Evolutionary conservation across 2,113 vertebrate species (phyloP), one percentile per base, ranked within the genome.

Genomic region (Origma solitaria): DNA sequence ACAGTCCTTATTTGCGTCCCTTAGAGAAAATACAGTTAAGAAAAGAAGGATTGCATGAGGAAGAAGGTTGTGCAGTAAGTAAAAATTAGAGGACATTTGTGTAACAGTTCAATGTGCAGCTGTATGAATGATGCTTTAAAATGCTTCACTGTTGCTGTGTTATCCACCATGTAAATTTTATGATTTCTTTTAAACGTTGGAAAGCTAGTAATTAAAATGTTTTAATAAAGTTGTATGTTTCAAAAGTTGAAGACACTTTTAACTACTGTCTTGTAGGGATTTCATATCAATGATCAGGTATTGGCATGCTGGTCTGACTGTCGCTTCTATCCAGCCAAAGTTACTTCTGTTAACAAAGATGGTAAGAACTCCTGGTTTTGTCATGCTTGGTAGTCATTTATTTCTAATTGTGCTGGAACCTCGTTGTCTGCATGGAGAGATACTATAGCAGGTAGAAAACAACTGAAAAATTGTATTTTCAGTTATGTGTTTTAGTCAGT

Each of bases 221-320:
- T 81, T 57, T 37, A 56, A 33, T 81, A 16, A 78, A 37, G 37
- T 19, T 73, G 35, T 37, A 8, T 58, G n/a, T 69, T 69, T 76
- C 54, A 54, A 17, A 60, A 81, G 77, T 24, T 77, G 12, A 87
- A 82, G 82, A 92, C 13, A 12, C 13, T 92, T 82, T 25, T 51
- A 50, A 58, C 51, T 90, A 2, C 33, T 94, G 49, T 97, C 56
- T 94, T 97, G 19, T 96, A 99, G 99, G 98, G 97, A 93, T 99
- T 99, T 97, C 98, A 97, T 62, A 97, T 99, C 68, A 99, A 99
- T 11, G 98, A 98, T 30, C 99, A 98, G 84, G 99, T 99, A 27
- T 96, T 99, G 97, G 99, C 99, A 40, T 99, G 99, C 97, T 99
- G 99, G 99, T 99, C 99, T 44, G 99, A 99, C 96, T 99, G 99